Evolutionary conservation across 2,797 vertebrate species (phyloP).

Genomic region (Ammospiza maritima): DNA sequence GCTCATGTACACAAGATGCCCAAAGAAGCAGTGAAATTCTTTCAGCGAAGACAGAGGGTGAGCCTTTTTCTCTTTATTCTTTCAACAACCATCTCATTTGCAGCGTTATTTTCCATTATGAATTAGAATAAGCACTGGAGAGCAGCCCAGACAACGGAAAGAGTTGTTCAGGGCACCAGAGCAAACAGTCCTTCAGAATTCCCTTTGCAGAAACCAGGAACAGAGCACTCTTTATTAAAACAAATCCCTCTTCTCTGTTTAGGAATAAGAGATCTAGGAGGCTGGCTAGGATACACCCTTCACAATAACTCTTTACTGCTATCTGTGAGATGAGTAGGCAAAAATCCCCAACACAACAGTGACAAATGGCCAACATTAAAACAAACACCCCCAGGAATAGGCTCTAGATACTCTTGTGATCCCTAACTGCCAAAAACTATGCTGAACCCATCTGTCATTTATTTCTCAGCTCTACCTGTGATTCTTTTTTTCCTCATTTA

Average conservation of each 20-base stretch:
- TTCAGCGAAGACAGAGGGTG: neutral
- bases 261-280: neutral
- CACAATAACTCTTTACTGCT: neutral
- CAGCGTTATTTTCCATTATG: constrained; percentile 9
- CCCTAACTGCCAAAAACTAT: neutral
- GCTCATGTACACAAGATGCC: neutral
- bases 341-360: neutral
- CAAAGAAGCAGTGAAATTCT: neutral
- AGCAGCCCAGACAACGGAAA: constrained; percentile 17
- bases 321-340: neutral
- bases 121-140: constrained; percentile 24
- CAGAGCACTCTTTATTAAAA: constrained; percentile 22
- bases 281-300: neutral
- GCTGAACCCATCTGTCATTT: neutral
- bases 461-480: neutral
- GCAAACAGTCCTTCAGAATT: constrained; percentile 33
- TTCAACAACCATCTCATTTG: neutral
- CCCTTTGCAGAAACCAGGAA: constrained; percentile 21
- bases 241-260: constrained; percentile 22
- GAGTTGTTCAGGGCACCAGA: constrained; percentile 18
- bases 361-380: neutral
- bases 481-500: neutral
- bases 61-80: neutral
- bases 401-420: neutral
- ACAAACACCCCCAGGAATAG: neutral